phyloP scores from a whole-genome alignment of 2,113 vertebrate species.

The Myodes glareolus region DNA sequence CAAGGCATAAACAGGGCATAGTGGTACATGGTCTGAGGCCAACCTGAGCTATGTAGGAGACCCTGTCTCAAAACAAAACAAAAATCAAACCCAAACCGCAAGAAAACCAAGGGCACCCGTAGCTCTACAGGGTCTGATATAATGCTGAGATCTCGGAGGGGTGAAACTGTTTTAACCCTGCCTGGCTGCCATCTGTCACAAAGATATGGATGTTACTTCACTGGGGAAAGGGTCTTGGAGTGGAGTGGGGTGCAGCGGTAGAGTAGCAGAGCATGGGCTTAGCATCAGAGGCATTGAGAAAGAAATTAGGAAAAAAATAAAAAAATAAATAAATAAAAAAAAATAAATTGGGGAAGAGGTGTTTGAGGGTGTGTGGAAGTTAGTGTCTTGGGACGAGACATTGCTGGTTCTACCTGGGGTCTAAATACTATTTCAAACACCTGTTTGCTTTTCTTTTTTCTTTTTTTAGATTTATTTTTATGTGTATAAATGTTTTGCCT shows the following conservation, averaged over 20 bases:
- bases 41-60: neutral
- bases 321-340: too few species aligned
- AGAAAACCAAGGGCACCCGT: neutral
- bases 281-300: neutral
- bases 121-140: too few species aligned
- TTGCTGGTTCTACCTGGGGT: neutral
- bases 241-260: neutral
- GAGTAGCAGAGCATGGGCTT: neutral
- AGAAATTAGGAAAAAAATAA: too few species aligned
- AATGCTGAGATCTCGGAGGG: neutral
- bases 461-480: neutral
- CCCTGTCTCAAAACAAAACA: neutral
- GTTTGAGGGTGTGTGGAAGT: neutral
- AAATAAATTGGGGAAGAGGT: too few species aligned
- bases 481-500: neutral
- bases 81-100: neutral
- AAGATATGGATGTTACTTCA: neutral
- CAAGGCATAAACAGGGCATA: neutral
- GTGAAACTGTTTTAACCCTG: neutral
- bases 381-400: neutral
- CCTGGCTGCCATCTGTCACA: neutral
- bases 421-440: neutral
- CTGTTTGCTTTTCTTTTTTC: neutral
- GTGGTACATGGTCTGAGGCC: neutral
- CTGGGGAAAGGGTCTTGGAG: neutral